Percentiles rank a stretch among this genome's conserved stretches.
These are phyloP conservation scores for Centruroides sculpturatus DNA, from an alignment of 1,140 invertebrate genomes.

Conservation along the genomic window DNA sequence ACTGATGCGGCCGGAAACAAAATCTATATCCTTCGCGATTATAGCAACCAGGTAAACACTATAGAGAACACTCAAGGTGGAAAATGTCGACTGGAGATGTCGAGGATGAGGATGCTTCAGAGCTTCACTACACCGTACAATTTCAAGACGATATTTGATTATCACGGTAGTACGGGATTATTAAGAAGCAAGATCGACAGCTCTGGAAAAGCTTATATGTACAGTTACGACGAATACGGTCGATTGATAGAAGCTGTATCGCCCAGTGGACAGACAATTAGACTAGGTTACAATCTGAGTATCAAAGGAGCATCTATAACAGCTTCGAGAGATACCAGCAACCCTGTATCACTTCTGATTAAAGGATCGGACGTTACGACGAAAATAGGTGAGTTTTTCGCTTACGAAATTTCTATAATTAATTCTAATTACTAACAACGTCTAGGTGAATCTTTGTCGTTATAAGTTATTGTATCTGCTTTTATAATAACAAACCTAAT, in stretches of 20 bases:
- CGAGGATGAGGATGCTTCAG: conserved; percentile 16
- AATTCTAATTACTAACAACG: neutral
- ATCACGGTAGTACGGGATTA: conserved; percentile 63
- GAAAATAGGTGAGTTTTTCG: conserved; percentile 8
- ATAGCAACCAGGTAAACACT: conserved; percentile 53
- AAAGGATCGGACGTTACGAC: conserved; percentile 59
- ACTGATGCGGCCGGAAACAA: conserved; percentile 86
- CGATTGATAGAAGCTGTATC: conserved; percentile 66
- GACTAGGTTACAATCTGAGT: conserved; percentile 36
- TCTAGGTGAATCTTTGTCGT: neutral
- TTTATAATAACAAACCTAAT: neutral
- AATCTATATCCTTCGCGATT: conserved; percentile 80
- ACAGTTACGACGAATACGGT: conserved; percentile 74
- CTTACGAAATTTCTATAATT: neutral
- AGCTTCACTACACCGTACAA: conserved; percentile 18
- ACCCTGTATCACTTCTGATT: conserved; percentile 67
- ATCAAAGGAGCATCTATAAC: conserved; percentile 19
- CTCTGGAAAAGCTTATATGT: conserved; percentile 56
- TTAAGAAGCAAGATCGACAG: conserved; percentile 51
- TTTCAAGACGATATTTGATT: conserved; percentile 41
- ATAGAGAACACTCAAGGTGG: conserved; percentile 88
- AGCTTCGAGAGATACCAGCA: conserved; percentile 48
- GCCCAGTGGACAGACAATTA: conserved; percentile 78
- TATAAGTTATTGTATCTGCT: neutral
- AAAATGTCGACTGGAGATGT: conserved; percentile 71